Percentiles rank a stretch among this genome's conserved stretches.
Conservation (phyloP, 2,888 invertebrate genomes). For the Limnephilus marmoratus region DNA sequence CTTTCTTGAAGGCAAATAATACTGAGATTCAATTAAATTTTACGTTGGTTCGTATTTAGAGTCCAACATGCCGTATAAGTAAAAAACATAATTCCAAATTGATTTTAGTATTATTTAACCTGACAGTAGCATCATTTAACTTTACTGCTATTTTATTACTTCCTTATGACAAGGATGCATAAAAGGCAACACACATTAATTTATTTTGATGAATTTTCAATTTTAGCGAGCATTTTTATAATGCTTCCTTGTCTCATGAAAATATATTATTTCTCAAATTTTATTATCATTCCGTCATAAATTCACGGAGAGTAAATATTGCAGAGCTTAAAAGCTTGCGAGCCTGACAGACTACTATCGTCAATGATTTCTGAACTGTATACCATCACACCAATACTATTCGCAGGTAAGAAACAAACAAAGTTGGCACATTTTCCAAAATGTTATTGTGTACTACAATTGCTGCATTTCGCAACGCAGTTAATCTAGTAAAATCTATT, state of each 20-base stretch:
- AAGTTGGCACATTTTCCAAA: constrained; percentile 30
- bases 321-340: too few relatives aligned
- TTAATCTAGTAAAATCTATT: constrained; percentile 54
- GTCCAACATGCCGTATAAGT: background rate
- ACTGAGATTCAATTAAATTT: background rate
- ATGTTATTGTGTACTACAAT: background rate
- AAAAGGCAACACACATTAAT: background rate
- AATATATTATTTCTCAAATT: too few relatives aligned
- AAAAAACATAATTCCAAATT: background rate
- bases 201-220: background rate
- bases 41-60: background rate
- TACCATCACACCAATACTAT: background rate
- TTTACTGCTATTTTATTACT: background rate
- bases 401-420: background rate
- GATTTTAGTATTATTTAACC: background rate
- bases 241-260: background rate
- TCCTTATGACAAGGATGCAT: background rate
- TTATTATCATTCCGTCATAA: background rate
- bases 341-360: too few relatives aligned
- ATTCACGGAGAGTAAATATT: background rate
- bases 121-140: background rate
- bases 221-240: background rate
- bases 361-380: background rate
- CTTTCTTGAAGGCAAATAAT: background rate
- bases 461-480: constrained; percentile 16